Evolutionary conservation across 2,113 vertebrate genomes (phyloP).

Genomic region (Phalacrocorax aristotelis): DNA sequence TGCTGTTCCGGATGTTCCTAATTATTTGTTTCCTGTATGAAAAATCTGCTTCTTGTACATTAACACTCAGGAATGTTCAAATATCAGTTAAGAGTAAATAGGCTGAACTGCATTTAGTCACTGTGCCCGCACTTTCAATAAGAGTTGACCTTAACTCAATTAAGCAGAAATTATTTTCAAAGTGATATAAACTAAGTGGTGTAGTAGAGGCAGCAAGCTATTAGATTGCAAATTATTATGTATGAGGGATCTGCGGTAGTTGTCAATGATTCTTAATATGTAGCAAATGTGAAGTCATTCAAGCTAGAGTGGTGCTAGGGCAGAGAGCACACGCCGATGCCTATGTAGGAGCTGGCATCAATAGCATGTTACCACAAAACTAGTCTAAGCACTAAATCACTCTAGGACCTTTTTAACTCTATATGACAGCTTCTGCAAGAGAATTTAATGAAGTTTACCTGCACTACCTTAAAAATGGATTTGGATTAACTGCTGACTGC

Average conservation of each 20-base stretch:
- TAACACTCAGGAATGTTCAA: background rate
- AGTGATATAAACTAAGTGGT: constrained; percentile 42
- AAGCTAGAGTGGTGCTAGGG: background rate
- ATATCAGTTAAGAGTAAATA: constrained; percentile 7
- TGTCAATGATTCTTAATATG: background rate
- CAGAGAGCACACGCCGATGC: background rate
- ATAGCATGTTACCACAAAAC: background rate
- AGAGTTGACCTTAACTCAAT: constrained; percentile 52
- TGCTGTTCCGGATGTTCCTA: background rate
- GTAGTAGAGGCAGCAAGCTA: constrained; percentile 1
- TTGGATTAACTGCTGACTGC: background rate
- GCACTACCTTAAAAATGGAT: background rate
- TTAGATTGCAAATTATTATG: constrained; percentile 38
- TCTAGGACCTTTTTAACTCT: background rate
- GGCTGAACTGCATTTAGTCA: constrained; percentile 46
- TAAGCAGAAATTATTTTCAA: constrained; percentile 60
- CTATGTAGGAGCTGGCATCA: background rate
- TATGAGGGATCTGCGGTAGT: constrained; percentile 3
- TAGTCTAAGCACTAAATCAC: background rate
- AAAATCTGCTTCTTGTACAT: constrained; percentile 3
- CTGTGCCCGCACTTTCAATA: background rate
- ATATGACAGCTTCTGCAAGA: background rate
- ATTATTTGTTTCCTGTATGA: constrained; percentile 3
- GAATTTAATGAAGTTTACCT: background rate
- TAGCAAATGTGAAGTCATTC: background rate